Evolutionary conservation across 1,140 invertebrate species (phyloP).

Genomic region (Drosophila neocordata): DNA sequence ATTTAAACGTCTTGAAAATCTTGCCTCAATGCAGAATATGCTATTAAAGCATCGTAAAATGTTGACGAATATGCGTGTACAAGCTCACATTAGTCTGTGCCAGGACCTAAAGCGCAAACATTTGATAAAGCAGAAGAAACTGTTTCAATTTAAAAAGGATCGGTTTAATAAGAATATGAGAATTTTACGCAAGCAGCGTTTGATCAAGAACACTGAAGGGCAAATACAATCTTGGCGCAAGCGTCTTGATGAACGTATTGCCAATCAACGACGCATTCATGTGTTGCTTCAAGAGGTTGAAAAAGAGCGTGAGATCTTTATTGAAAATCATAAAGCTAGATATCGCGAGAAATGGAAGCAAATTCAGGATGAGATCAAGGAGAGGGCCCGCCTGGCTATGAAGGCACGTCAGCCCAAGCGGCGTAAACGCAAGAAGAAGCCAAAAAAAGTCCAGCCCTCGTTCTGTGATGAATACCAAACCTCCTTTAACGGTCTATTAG

Average conservation of each 20-base stretch:
- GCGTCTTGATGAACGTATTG: conserved; percentile 65
- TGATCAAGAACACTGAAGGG: conserved; percentile 41
- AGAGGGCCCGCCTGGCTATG: conserved; percentile 24
- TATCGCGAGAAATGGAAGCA: conserved; percentile 61
- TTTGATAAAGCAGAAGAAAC: conserved; percentile 72
- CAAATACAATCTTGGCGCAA: conserved; percentile 69
- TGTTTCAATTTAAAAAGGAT: conserved; percentile 76
- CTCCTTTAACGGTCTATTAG: conserved; percentile 66
- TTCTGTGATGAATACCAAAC: conserved; percentile 66
- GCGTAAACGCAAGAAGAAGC: conserved; percentile 36
- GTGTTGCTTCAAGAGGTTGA: conserved; percentile 48
- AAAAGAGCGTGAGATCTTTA: conserved; percentile 53
- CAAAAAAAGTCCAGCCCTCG: conserved; percentile 21
- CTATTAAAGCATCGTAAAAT: conserved; percentile 65
- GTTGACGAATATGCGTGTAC: conserved; percentile 62
- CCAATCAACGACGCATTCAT: conserved; percentile 57
- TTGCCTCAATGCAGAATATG: conserved; percentile 51
- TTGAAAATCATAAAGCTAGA: conserved; percentile 55
- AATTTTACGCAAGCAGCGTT: conserved; percentile 42
- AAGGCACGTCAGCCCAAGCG: conserved; percentile 31
- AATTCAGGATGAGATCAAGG: conserved; percentile 67
- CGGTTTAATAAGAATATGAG: conserved; percentile 69
- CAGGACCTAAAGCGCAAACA: conserved; percentile 70
- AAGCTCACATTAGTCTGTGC: conserved; percentile 52
- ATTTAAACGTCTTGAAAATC: conserved; percentile 53